Conservation (phyloP, 2,888 invertebrate species). For the Noctua comes region DNA sequence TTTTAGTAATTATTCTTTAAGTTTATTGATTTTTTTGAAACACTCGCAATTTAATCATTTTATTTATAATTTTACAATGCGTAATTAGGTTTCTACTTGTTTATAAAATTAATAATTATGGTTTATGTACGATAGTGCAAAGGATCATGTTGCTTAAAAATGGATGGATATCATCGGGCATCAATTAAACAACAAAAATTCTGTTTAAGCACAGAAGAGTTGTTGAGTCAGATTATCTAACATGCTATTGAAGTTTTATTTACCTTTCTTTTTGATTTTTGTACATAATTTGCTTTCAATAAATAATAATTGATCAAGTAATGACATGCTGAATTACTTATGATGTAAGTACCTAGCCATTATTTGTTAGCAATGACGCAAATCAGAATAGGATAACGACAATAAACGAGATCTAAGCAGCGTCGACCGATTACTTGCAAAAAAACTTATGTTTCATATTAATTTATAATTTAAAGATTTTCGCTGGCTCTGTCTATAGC, state of each 20-base stretch:
- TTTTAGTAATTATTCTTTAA: not conserved
- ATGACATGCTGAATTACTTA: slow-evolving; percentile 17
- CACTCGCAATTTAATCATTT: not conserved
- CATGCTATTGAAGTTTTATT: slow-evolving; percentile 1
- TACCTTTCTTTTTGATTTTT: slow-evolving; percentile 8
- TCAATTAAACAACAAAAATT: slow-evolving; percentile 40
- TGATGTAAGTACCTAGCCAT: slow-evolving; percentile 23
- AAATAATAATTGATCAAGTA: slow-evolving; percentile 16
- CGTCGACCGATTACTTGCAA: not conserved
- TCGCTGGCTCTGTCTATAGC: not conserved
- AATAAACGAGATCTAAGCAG: slow-evolving; percentile 9
- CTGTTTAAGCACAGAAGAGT: not conserved
- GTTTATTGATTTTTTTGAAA: not conserved
- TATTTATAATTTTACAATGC: not conserved
- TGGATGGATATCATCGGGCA: slow-evolving; percentile 40
- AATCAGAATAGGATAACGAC: slow-evolving; percentile 24
- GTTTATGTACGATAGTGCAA: slow-evolving; percentile 41
- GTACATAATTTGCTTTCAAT: slow-evolving; percentile 32
- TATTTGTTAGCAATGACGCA: slow-evolving; percentile 29
- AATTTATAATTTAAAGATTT: not conserved
- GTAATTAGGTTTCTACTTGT: not conserved
- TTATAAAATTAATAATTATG: slow-evolving; percentile 19
- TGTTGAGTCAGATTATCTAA: slow-evolving; percentile 10
- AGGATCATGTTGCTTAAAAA: too few relatives aligned
- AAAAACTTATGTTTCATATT: not conserved